Evolutionary conservation across 1,140 invertebrate species (phyloP).

Genomic region (Medauroidea extradentata): DNA sequence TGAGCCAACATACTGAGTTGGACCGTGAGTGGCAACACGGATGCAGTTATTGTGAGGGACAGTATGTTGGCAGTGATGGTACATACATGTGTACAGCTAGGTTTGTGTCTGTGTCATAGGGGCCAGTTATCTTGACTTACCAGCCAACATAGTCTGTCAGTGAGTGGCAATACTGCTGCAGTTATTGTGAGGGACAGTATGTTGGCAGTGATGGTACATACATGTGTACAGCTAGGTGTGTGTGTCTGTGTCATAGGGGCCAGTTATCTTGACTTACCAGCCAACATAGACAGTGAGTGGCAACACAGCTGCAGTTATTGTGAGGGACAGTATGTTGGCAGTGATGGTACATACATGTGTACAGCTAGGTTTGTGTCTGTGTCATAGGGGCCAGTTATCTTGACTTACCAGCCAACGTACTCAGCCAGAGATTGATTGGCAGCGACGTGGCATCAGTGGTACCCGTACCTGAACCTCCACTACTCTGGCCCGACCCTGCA

Average conservation of each 20-base stretch:
- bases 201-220: neutral
- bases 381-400: slow-evolving; percentile 70
- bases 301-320: slow-evolving; percentile 36
- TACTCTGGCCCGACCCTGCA: slow-evolving; percentile 59
- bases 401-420: slow-evolving; percentile 82
- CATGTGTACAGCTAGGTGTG: neutral
- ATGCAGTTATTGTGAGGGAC: slow-evolving; percentile 22
- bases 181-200: slow-evolving; percentile 7
- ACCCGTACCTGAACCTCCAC: slow-evolving; percentile 57
- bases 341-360: neutral
- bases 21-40: slow-evolving; percentile 50
- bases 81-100: neutral
- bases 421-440: slow-evolving; percentile 49
- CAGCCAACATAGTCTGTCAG: slow-evolving; percentile 71
- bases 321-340: neutral
- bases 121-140: slow-evolving; percentile 82
- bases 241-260: slow-evolving; percentile 49
- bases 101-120: slow-evolving; percentile 43
- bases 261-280: slow-evolving; percentile 86
- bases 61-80: neutral
- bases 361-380: neutral
- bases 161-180: slow-evolving; percentile 42
- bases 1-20: slow-evolving; percentile 76
- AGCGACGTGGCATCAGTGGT: slow-evolving; percentile 41
- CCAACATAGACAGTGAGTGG: slow-evolving; percentile 63